Evolutionary conservation across 2,888 invertebrate genomes (phyloP).

Genomic region (Lymantria monacha): DNA sequence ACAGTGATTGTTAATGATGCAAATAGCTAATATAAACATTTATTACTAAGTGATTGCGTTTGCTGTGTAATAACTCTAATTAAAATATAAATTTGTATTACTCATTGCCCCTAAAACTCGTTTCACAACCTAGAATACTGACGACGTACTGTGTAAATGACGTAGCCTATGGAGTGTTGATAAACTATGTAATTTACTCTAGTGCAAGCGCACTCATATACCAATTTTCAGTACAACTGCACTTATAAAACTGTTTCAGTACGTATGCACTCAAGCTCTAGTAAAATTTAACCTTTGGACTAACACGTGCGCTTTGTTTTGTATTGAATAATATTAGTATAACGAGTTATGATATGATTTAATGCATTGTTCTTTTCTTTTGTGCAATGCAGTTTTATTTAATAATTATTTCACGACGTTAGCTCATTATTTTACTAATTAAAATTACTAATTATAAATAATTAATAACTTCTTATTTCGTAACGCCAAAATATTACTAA

Average conservation of each 20-base stretch:
- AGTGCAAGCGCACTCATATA: neutral
- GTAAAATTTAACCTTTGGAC: neutral
- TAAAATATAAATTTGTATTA: neutral
- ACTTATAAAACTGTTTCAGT: neutral
- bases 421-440: too few relatives aligned
- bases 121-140: neutral
- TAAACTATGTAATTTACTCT: neutral
- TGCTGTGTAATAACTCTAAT: neutral
- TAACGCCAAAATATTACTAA: too few relatives aligned
- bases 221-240: neutral
- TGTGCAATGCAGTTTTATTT: too few relatives aligned
- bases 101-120: neutral
- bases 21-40: neutral
- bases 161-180: too few relatives aligned
- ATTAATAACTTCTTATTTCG: too few relatives aligned
- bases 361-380: neutral
- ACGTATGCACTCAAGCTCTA: neutral
- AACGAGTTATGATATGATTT: conserved; percentile 1
- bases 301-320: conserved; percentile 4
- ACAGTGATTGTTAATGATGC: too few relatives aligned
- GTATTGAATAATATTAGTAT: conserved; percentile 18
- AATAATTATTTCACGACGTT: too few relatives aligned
- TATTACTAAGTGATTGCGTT: neutral
- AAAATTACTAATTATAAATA: too few relatives aligned
- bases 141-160: too few relatives aligned